phyloP scores from a whole-genome alignment of 2,888 invertebrate genomes.

The Amphimallon solstitiale region DNA sequence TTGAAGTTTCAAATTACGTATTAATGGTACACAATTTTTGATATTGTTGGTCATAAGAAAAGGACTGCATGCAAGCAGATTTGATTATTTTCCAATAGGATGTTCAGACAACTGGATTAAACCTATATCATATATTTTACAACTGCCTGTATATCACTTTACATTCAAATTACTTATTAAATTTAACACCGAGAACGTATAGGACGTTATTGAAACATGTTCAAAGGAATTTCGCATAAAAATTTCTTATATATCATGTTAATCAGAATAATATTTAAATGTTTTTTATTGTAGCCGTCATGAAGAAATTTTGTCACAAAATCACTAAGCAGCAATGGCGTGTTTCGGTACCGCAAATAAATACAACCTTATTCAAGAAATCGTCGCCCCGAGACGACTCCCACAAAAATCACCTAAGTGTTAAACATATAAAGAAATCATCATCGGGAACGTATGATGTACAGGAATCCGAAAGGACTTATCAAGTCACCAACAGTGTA shows the following conservation, averaged over 20 bases:
- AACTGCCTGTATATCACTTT: too few relatives aligned
- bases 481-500: slow-evolving; percentile 46
- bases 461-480: slow-evolving; percentile 57
- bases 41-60: too few relatives aligned
- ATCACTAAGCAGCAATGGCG: slow-evolving; percentile 61
- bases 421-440: slow-evolving; percentile 44
- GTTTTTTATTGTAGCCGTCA: slow-evolving; percentile 39
- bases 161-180: too few relatives aligned
- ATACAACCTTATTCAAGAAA: slow-evolving; percentile 52
- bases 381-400: slow-evolving; percentile 49
- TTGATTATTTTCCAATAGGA: too few relatives aligned
- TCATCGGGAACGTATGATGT: slow-evolving; percentile 60
- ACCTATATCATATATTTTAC: too few relatives aligned
- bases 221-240: too few relatives aligned
- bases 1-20: too few relatives aligned
- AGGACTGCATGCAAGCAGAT: too few relatives aligned
- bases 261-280: not conserved
- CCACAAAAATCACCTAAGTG: slow-evolving; percentile 15
- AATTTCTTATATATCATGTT: not conserved
- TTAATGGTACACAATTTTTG: too few relatives aligned
- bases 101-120: too few relatives aligned
- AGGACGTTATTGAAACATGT: too few relatives aligned
- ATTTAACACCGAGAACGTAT: too few relatives aligned
- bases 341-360: slow-evolving; percentile 59
- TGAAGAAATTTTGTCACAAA: slow-evolving; percentile 62